These are phyloP conservation scores for Drepana arcuata DNA, from an alignment of 1,140 invertebrate species.

Conservation along the genomic window DNA sequence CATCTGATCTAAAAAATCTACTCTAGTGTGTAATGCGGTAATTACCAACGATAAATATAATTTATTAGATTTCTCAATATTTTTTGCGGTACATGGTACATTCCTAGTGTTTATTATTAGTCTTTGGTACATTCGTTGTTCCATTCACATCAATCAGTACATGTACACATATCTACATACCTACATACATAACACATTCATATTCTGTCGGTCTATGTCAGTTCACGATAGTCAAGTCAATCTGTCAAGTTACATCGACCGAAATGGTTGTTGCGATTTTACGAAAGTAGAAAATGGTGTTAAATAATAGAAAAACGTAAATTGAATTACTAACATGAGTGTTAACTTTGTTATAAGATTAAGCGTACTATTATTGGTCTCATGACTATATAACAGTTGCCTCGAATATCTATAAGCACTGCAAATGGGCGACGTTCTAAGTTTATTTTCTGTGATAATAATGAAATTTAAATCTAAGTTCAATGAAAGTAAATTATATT, in stretches of 20 bases:
- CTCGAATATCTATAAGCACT: slow-evolving; percentile 25
- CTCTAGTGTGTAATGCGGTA: too few relatives aligned
- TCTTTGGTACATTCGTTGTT: not conserved
- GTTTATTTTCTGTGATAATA: slow-evolving; percentile 66
- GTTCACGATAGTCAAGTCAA: slow-evolving; percentile 3
- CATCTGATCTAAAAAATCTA: too few relatives aligned
- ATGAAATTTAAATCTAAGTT: slow-evolving; percentile 69
- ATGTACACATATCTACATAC: not conserved
- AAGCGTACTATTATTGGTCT: slow-evolving; percentile 36
- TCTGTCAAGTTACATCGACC: slow-evolving; percentile 23
- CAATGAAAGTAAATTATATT: slow-evolving; percentile 60
- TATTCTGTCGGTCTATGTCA: not conserved
- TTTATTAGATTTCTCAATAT: too few relatives aligned
- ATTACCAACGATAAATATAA: too few relatives aligned
- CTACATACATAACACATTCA: not conserved
- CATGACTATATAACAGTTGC: slow-evolving; percentile 54
- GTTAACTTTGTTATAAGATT: slow-evolving; percentile 33
- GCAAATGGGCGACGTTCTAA: slow-evolving; percentile 63
- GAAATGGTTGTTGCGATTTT: slow-evolving; percentile 17
- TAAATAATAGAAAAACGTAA: slow-evolving; percentile 33
- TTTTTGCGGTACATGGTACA: too few relatives aligned
- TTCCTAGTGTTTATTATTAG: slow-evolving; percentile 4
- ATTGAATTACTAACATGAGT: slow-evolving; percentile 50
- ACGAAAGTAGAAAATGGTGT: slow-evolving; percentile 20
- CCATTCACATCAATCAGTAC: not conserved